Evolutionary conservation across 2,113 vertebrate genomes (phyloP).

Genomic region (Cercocebus atys): DNA sequence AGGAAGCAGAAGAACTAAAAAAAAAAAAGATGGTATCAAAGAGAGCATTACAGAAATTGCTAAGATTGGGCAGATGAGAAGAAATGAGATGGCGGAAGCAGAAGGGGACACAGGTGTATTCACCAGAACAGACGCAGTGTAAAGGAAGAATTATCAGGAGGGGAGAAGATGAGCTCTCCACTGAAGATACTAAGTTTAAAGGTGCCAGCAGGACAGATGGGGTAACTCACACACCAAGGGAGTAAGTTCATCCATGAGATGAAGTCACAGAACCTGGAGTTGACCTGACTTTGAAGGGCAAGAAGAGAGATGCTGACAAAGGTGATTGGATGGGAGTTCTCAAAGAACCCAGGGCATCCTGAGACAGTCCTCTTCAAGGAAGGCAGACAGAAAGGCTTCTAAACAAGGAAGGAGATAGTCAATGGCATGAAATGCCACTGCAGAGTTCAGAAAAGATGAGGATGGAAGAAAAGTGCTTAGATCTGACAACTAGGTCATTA

Average conservation of each 20-base stretch:
- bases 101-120: background rate
- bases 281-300: background rate
- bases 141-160: background rate
- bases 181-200: background rate
- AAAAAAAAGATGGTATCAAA: too few relatives aligned
- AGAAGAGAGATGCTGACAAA: too few relatives aligned
- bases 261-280: background rate
- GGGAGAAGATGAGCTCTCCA: background rate
- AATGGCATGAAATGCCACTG: background rate
- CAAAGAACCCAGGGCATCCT: background rate
- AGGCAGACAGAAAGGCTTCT: too few relatives aligned
- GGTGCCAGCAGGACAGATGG: background rate
- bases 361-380: background rate
- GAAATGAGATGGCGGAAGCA: background rate
- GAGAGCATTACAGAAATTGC: background rate
- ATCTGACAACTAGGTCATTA: background rate
- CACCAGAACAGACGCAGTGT: rapidly evolving
- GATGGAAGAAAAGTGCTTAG: rapidly evolving
- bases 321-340: background rate
- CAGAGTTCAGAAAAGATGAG: background rate
- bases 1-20: background rate
- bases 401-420: background rate
- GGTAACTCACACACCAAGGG: background rate
- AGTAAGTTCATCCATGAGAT: background rate
- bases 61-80: background rate